phyloP scores from a whole-genome alignment of 1,140 invertebrate species.

The Leptestheria dahalacensis region DNA sequence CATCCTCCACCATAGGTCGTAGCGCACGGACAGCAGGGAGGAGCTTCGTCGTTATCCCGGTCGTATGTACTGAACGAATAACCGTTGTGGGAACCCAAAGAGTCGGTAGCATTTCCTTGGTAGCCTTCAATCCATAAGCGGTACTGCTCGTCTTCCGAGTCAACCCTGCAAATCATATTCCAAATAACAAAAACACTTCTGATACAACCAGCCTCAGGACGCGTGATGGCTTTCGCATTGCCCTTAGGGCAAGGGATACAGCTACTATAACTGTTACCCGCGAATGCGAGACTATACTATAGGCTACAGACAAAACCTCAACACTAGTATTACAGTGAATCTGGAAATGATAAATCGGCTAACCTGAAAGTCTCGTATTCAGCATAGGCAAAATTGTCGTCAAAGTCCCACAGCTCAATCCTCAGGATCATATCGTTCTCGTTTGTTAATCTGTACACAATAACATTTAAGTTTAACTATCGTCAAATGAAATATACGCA shows the following conservation, averaged over 20 bases:
- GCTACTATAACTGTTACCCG: too few relatives aligned
- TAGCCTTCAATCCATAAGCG: constrained; percentile 35
- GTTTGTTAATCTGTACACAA: constrained; percentile 24
- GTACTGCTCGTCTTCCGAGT: constrained; percentile 35
- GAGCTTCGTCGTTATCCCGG: constrained; percentile 37
- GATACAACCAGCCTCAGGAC: too few relatives aligned
- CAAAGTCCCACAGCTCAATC: constrained; percentile 37
- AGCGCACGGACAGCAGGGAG: constrained; percentile 33
- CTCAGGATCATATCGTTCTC: constrained; percentile 31
- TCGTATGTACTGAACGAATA: constrained; percentile 43
- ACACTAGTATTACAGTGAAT: too few relatives aligned
- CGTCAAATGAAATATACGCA: too few relatives aligned
- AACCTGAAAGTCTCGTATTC: constrained; percentile 34
- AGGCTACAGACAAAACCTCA: too few relatives aligned
- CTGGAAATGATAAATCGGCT: not conserved
- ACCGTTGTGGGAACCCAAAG: constrained; percentile 37
- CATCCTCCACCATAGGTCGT: constrained; percentile 37
- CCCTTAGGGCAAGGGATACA: too few relatives aligned
- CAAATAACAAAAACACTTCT: too few relatives aligned
- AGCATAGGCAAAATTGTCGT: constrained; percentile 30
- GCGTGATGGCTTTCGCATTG: too few relatives aligned
- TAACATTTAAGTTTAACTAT: not conserved
- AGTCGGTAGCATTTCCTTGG: constrained; percentile 38
- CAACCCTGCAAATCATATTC: constrained; percentile 23
- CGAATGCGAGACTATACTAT: too few relatives aligned